phyloP scores from a whole-genome alignment of 35 echinoderm and acorn worm genomes.

The Eucidaris tribuloides region DNA sequence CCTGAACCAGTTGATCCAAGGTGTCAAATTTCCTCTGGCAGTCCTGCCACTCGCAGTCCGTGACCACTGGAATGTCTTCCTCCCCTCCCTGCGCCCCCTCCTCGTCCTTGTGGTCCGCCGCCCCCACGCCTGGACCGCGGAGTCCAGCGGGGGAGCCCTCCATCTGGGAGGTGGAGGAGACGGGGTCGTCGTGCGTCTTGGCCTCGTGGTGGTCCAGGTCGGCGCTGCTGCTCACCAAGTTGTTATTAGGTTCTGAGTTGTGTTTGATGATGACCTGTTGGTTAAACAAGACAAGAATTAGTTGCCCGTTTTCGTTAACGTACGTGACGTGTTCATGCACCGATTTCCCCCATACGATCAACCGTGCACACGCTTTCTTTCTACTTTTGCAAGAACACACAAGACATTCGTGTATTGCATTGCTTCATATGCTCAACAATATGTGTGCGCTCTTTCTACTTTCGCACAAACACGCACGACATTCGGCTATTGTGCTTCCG shows the following conservation, averaged over 20 bases:
- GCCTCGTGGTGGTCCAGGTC: slow-evolving; percentile 48
- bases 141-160: neutral
- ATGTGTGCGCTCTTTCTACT: too few species aligned
- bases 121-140: neutral
- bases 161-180: slow-evolving; percentile 76
- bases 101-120: slow-evolving; percentile 31
- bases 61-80: slow-evolving; percentile 83
- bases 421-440: too few species aligned
- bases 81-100: slow-evolving; percentile 49
- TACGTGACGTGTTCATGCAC: neutral
- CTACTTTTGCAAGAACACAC: neutral
- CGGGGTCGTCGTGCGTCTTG: slow-evolving; percentile 37
- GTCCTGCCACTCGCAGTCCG: slow-evolving; percentile 90
- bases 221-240: slow-evolving; percentile 81
- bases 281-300: too few species aligned
- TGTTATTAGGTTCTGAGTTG: slow-evolving; percentile 67
- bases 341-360: neutral
- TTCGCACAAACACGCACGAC: too few species aligned
- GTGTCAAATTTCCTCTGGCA: slow-evolving; percentile 77
- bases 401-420: neutral
- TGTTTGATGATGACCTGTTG: slow-evolving; percentile 20
- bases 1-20: slow-evolving; percentile 94
- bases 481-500: too few species aligned
- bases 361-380: neutral
- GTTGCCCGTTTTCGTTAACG: too few species aligned